These are phyloP conservation scores for Dolomedes plantarius DNA, from an alignment of 2,888 invertebrate species.

Conservation along the genomic window DNA sequence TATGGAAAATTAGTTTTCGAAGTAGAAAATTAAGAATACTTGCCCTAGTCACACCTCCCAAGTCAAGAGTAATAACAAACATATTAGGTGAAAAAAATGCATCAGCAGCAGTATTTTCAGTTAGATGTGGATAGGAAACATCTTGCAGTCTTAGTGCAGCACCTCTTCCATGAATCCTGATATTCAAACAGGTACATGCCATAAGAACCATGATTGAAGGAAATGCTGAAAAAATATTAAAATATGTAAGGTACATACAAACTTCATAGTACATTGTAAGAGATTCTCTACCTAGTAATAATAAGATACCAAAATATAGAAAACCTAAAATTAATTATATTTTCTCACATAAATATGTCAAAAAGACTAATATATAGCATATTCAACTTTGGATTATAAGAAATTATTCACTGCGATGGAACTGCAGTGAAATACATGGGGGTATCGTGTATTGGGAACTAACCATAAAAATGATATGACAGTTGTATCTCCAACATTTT, in stretches of 20 bases:
- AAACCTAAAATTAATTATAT: no score
- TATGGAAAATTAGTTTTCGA: no score
- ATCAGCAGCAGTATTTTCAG: slow-evolving; percentile 28
- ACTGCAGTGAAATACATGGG: no score
- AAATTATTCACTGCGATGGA: no score
- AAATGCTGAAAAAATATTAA: background rate
- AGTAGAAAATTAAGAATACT: background rate
- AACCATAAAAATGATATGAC: no score
- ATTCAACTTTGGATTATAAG: no score
- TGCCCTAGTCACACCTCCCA: slow-evolving; percentile 63
- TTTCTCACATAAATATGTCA: no score
- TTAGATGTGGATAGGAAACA: slow-evolving; percentile 6
- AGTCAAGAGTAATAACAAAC: slow-evolving; percentile 38
- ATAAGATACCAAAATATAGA: no score
- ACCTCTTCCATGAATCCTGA: slow-evolving; percentile 42
- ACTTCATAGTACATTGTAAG: background rate
- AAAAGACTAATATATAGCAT: no score
- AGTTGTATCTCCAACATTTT: no score
- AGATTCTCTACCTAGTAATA: background rate
- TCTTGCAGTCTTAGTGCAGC: slow-evolving; percentile 22
- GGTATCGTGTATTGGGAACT: no score
- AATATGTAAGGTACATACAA: no score
- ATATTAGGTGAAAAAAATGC: slow-evolving; percentile 40
- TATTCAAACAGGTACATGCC: slow-evolving; percentile 55
- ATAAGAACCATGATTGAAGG: slow-evolving; percentile 39